phyloP scores from a whole-genome alignment of 2,888 invertebrate genomes.

The Andrena hattorfiana region DNA sequence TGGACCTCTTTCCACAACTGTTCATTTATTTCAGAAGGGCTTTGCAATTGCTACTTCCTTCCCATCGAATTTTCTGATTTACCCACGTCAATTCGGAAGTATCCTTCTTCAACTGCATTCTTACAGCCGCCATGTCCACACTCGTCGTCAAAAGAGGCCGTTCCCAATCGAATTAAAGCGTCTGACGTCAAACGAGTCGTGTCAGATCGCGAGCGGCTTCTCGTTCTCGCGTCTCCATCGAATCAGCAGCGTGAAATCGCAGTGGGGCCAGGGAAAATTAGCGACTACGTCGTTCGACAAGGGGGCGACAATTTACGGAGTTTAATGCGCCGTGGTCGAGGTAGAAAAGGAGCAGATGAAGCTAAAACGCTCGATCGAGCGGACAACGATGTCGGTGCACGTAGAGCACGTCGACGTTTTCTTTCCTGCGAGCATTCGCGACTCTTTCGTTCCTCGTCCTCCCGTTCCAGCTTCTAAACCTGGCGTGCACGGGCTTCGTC shows the following conservation, averaged over 20 bases:
- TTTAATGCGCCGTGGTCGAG: slow-evolving; percentile 27
- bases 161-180: neutral
- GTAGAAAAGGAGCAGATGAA: slow-evolving; percentile 26
- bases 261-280: slow-evolving; percentile 26
- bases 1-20: too few relatives aligned
- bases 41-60: too few relatives aligned
- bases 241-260: slow-evolving; percentile 14
- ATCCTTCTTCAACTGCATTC: neutral
- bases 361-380: slow-evolving; percentile 41
- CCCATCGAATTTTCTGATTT: too few relatives aligned
- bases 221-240: slow-evolving; percentile 15
- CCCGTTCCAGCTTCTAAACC: slow-evolving; percentile 61
- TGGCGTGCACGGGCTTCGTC: slow-evolving; percentile 62
- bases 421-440: slow-evolving; percentile 11
- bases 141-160: neutral
- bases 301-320: slow-evolving; percentile 42
- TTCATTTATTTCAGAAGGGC: too few relatives aligned
- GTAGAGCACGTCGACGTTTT: slow-evolving; percentile 31
- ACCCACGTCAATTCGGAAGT: too few relatives aligned
- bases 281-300: slow-evolving; percentile 28
- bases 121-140: neutral
- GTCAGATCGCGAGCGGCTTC: neutral
- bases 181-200: neutral
- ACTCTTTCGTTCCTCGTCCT: slow-evolving; percentile 37
- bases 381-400: slow-evolving; percentile 50